A percentile compares a stretch with the other conserved stretches of the same genome.
Evolutionary conservation across 2,797 vertebrate species (phyloP).

Genomic region (Gymnothorax javanicus): DNA sequence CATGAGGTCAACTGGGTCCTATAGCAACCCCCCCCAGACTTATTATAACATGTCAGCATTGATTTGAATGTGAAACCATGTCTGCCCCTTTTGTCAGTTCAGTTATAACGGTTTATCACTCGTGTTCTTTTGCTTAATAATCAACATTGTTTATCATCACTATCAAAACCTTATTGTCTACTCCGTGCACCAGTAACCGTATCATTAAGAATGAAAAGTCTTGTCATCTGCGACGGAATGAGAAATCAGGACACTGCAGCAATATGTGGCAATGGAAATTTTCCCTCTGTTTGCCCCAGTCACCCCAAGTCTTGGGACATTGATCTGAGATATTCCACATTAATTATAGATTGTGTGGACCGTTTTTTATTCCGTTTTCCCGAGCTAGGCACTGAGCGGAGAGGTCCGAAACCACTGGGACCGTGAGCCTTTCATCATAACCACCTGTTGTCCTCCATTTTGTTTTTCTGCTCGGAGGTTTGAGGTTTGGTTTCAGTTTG

Average conservation of each 20-base stretch:
- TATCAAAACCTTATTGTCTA: neutral
- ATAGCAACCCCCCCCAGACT: neutral
- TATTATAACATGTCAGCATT: neutral
- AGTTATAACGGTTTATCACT: too few species aligned
- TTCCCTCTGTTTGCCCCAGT: conserved; percentile 45
- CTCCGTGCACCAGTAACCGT: neutral
- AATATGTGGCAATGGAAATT: conserved; percentile 24
- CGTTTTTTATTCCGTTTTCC: conserved; percentile 35
- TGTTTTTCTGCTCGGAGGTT: neutral
- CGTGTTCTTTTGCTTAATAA: neutral
- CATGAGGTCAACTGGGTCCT: neutral
- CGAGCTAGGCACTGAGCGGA: conserved; percentile 22
- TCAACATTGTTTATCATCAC: neutral
- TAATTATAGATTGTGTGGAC: conserved; percentile 54
- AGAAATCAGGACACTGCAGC: conserved; percentile 39
- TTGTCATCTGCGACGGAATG: conserved; percentile 24
- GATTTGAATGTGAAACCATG: neutral
- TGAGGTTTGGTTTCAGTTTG: neutral
- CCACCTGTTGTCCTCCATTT: neutral
- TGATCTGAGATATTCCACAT: conserved; percentile 49
- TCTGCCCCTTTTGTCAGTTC: neutral
- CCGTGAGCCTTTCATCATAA: neutral
- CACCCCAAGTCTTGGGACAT: conserved; percentile 49
- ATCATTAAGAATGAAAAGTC: too few species aligned
- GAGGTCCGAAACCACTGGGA: neutral